These are phyloP conservation scores for Barypeithes pellucidus DNA, from an alignment of 2,888 invertebrate species.

Conservation along the genomic window DNA sequence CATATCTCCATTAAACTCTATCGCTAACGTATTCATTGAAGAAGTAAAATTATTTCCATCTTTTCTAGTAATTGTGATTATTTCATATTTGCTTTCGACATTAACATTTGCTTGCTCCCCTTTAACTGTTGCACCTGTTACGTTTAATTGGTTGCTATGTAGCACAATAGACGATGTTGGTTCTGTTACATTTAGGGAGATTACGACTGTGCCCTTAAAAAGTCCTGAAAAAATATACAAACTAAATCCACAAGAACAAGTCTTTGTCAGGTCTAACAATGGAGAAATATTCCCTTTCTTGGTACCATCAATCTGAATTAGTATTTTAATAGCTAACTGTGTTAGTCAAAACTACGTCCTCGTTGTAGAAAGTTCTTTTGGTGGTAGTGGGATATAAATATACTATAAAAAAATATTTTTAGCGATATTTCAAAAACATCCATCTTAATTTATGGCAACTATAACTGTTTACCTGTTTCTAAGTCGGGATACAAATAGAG, in stretches of 20 bases:
- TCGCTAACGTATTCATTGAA: conserved; percentile 72
- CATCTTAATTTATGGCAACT: no score
- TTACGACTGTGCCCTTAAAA: conserved; percentile 68
- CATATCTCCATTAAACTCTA: conserved; percentile 79
- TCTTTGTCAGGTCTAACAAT: no score
- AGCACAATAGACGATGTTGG: conserved; percentile 73
- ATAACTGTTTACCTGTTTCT: conserved; percentile 69
- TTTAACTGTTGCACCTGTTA: conserved; percentile 69
- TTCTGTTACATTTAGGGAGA: conserved; percentile 70
- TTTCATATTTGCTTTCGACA: conserved; percentile 59
- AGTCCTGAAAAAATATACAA: conserved; percentile 28
- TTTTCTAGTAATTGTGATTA: conserved; percentile 60
- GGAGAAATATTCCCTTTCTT: no score
- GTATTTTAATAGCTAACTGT: no score
- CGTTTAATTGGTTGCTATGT: conserved; percentile 76
- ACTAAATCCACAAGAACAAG: no score
- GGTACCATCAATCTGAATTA: no score
- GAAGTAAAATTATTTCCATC: conserved; percentile 56
- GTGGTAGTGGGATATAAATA: no score
- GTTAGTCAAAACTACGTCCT: no score
- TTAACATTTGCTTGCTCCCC: conserved; percentile 56
- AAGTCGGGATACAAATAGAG: conserved; percentile 80
- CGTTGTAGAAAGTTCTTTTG: no score
- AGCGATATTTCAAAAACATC: no score
- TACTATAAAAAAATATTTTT: no score